Percentiles rank a stretch among this genome's conserved stretches.
These are phyloP conservation scores for Magallana angulata DNA, from an alignment of 1,140 invertebrate genomes.

Conservation along the genomic window DNA sequence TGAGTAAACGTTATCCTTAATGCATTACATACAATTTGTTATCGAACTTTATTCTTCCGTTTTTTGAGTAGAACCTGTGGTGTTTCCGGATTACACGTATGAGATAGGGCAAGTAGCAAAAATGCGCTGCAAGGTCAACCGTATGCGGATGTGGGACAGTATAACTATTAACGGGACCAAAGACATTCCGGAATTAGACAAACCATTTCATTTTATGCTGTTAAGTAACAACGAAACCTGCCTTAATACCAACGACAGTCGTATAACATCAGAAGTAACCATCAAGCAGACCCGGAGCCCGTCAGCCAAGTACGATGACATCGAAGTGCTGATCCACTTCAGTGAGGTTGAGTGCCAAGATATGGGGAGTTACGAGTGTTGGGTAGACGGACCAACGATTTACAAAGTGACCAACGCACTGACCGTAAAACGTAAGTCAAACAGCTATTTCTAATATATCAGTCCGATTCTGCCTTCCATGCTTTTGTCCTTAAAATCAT, in stretches of 20 bases:
- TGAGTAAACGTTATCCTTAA: no score
- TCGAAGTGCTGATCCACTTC: neutral
- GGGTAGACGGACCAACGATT: neutral
- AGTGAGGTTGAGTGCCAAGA: conserved; percentile 8
- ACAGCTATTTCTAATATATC: neutral
- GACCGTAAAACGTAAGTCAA: neutral
- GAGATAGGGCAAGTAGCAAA: neutral
- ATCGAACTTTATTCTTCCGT: no score
- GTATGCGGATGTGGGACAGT: conserved; percentile 33
- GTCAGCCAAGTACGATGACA: conserved; percentile 10
- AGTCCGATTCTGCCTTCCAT: no score
- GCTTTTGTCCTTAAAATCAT: no score
- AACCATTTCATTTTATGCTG: conserved; percentile 7
- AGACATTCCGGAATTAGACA: neutral
- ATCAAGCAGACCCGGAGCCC: neutral
- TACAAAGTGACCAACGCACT: neutral
- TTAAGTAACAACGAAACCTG: neutral
- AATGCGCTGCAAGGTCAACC: conserved; percentile 7
- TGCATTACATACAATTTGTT: no score
- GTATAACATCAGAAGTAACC: neutral
- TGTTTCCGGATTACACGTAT: conserved; percentile 1
- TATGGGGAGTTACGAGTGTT: conserved; percentile 16
- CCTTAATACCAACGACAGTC: conserved; percentile 4
- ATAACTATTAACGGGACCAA: conserved; percentile 2
- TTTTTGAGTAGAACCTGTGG: neutral